Base-by-base conservation (phyloP, 1,140 invertebrate genomes). In the Kradibia gibbosae region DNA sequence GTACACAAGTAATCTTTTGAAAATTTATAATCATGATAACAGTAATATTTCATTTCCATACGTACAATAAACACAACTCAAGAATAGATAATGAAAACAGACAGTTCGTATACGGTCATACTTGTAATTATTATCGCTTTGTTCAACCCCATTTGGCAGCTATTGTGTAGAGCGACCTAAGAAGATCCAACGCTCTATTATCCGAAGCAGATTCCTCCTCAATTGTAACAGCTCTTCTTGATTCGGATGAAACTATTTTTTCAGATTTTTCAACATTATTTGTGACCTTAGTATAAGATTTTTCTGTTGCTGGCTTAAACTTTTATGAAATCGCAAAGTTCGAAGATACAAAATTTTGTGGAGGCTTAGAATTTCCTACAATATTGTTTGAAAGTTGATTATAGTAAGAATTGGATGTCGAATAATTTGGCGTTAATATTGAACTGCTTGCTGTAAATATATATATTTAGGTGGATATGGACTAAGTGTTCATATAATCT, bases 151-250 rank as follows among this genome's bases (percentile, higher is more conserved):
- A 96, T 91, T 94, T 94, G 20, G 96, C 95, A 65, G 96, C 96
- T 87, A 97, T 94, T 78, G 94, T 94, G 90, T 96, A 97, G 74
- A 97, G 91, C 80, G 96, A 96, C 90, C 95, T 94, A 84, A 97
- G 92, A 83, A 97, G 91, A 89, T 96, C 95, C 80, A 97, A 90
- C 3, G 96, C 96, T 88, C 96, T 93, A 5, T 93, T 93, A 86
- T 96, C 96, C 17, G 95, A 94, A 80, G 90, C 85, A 84, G 92
- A 91, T 15, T 87, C 83, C 53, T 92, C 91, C 3, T 92, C 88
- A 70, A 87, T 85, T 28, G 90, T 85, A 4, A 90, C 82, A 1
- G 91, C 87, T 83, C 92, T 88, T 86, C 92, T 91, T 5, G 91
- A 28, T 34, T 83, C 75, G 25, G 67, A 86, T 39, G 87, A 85